phyloP scores from a whole-genome alignment of 2,113 vertebrate genomes.

The Ivindomyrus marchei region DNA sequence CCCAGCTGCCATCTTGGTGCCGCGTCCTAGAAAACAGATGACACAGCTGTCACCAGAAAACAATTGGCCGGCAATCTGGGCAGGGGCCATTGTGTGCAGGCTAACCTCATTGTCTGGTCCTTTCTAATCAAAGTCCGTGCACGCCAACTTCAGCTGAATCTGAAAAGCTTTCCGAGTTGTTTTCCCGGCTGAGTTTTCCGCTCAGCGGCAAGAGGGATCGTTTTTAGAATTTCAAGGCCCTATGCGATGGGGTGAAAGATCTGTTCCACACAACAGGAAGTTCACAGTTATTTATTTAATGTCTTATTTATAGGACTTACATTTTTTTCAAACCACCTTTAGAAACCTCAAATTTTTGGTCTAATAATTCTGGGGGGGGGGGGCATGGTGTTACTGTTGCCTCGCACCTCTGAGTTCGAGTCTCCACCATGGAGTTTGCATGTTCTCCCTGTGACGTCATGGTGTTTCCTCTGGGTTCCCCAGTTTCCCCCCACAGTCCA shows the following conservation, averaged over 20 bases:
- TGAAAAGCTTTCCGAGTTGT: not conserved
- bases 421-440: not conserved
- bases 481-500: not conserved
- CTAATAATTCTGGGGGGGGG: not conserved
- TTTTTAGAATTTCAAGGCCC: not conserved
- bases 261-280: not conserved
- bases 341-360: not conserved
- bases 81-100: conserved; percentile 52
- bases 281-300: not conserved
- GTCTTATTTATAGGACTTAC: not conserved
- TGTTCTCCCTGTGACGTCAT: not conserved
- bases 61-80: conserved; percentile 55
- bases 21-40: conserved; percentile 64
- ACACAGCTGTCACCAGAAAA: conserved; percentile 61
- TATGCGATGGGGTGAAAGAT: not conserved
- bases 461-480: not conserved
- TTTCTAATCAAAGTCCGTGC: conserved; percentile 15
- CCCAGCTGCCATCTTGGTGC: conserved; percentile 58
- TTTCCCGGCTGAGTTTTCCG: not conserved
- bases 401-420: not conserved
- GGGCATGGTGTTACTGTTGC: not conserved
- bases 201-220: not conserved
- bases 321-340: not conserved
- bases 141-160: conserved; percentile 8
- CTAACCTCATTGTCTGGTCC: conserved; percentile 47